These are phyloP conservation scores for Patella caerulea DNA, from an alignment of 2,888 invertebrate species.

Conservation along the genomic window DNA sequence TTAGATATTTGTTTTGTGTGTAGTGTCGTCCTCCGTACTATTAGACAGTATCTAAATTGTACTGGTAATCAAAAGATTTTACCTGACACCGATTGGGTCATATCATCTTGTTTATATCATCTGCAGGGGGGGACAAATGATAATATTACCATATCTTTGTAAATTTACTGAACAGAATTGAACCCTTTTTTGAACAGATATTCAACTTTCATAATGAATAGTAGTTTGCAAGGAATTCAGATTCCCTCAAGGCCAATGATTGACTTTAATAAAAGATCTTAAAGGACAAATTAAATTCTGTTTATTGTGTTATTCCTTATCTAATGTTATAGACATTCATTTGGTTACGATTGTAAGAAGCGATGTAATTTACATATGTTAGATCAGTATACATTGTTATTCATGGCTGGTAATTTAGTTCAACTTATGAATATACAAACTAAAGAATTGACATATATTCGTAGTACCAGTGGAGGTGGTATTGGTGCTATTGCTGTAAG, in stretches of 20 bases:
- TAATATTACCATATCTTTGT: too few relatives aligned
- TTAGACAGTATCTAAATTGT: too few relatives aligned
- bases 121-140: too few relatives aligned
- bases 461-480: constrained; percentile 84
- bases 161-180: too few relatives aligned
- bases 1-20: too few relatives aligned
- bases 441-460: constrained; percentile 79
- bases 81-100: too few relatives aligned
- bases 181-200: too few relatives aligned
- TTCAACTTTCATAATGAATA: too few relatives aligned
- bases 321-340: constrained; percentile 79
- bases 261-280: not conserved
- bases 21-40: too few relatives aligned
- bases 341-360: constrained; percentile 87
- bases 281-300: not conserved
- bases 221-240: too few relatives aligned
- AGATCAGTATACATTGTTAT: constrained; percentile 82
- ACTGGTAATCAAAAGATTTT: too few relatives aligned
- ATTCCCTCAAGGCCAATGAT: not conserved
- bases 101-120: too few relatives aligned
- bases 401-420: constrained; percentile 86
- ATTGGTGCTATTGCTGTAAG: constrained; percentile 85
- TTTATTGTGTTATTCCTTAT: constrained; percentile 25
- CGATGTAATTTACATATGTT: constrained; percentile 85
- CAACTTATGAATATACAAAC: constrained; percentile 82